A percentile compares a stretch with the other conserved stretches of the same genome.
Evolutionary conservation across 2,888 invertebrate genomes (phyloP).

Genomic region (Stratiomys singularior): DNA sequence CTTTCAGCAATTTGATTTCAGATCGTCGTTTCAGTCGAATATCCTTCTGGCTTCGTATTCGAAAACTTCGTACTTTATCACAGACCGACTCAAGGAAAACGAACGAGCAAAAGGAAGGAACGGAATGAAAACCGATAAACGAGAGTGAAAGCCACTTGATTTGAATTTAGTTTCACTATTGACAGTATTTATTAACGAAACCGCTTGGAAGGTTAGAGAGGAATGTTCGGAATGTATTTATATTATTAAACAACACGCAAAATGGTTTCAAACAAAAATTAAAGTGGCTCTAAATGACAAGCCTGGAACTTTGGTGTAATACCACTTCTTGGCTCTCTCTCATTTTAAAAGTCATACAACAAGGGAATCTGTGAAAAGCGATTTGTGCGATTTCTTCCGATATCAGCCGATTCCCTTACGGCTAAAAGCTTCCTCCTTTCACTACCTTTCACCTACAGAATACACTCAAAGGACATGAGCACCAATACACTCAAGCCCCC

Average conservation of each 20-base stretch:
- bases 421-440: constrained; percentile 31
- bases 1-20: background rate
- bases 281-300: constrained; percentile 49
- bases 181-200: background rate
- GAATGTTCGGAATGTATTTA: constrained; percentile 37
- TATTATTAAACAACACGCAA: constrained; percentile 41
- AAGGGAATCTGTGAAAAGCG: constrained; percentile 46
- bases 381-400: constrained; percentile 49
- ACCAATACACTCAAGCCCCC: background rate
- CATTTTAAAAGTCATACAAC: constrained; percentile 47
- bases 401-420: constrained; percentile 47
- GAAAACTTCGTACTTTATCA: constrained; percentile 43
- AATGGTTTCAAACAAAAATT: constrained; percentile 47
- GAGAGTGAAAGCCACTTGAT: constrained; percentile 39
- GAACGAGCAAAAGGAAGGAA: constrained; percentile 24
- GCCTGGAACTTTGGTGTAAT: constrained; percentile 47
- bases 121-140: constrained; percentile 33
- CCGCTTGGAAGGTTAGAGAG: background rate
- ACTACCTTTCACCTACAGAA: background rate
- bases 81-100: constrained; percentile 46
- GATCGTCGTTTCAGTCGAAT: constrained; percentile 18
- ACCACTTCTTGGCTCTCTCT: constrained; percentile 49
- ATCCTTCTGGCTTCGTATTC: constrained; percentile 26
- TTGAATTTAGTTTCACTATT: background rate
- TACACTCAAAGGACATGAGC: constrained; percentile 23